phyloP scores from a whole-genome alignment of 2,888 invertebrate species.

The Ochropleura plecta region DNA sequence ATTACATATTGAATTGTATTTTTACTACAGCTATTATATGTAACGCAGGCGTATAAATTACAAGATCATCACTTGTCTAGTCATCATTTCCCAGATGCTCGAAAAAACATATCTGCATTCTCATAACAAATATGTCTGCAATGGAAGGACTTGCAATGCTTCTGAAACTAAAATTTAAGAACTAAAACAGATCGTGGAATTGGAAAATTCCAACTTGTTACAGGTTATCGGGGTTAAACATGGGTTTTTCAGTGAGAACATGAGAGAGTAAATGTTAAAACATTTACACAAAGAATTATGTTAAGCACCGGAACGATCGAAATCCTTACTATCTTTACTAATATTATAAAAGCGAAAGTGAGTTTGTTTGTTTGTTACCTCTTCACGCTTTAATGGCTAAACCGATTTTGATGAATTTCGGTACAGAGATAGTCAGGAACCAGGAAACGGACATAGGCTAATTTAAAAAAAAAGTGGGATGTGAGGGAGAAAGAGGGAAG shows the following conservation, averaged over 20 bases:
- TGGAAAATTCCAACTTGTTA: not conserved
- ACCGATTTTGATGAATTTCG: too few species aligned
- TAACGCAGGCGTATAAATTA: slow-evolving; percentile 30
- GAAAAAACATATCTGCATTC: too few species aligned
- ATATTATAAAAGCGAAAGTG: too few species aligned
- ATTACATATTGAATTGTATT: slow-evolving; percentile 58
- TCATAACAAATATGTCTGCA: not conserved
- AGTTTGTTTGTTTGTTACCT: too few species aligned
- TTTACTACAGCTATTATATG: slow-evolving; percentile 37
- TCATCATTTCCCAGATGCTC: too few species aligned
- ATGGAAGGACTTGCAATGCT: not conserved
- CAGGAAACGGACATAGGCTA: too few species aligned
- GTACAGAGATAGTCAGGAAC: too few species aligned
- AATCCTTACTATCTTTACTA: too few species aligned
- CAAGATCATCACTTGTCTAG: not conserved
- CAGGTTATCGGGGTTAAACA: not conserved
- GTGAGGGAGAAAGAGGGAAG: too few species aligned
- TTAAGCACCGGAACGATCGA: slow-evolving; percentile 1
- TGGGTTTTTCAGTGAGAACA: not conserved
- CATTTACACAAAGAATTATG: not conserved
- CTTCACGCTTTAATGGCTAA: too few species aligned
- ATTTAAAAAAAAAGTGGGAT: too few species aligned
- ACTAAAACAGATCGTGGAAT: not conserved
- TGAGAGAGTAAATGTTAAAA: slow-evolving; percentile 16
- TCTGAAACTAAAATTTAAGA: not conserved